Percentiles rank a stretch among this genome's conserved stretches.
phyloP scores from a whole-genome alignment of 2,113 vertebrate genomes.

The Cyprinodon variegatus region DNA sequence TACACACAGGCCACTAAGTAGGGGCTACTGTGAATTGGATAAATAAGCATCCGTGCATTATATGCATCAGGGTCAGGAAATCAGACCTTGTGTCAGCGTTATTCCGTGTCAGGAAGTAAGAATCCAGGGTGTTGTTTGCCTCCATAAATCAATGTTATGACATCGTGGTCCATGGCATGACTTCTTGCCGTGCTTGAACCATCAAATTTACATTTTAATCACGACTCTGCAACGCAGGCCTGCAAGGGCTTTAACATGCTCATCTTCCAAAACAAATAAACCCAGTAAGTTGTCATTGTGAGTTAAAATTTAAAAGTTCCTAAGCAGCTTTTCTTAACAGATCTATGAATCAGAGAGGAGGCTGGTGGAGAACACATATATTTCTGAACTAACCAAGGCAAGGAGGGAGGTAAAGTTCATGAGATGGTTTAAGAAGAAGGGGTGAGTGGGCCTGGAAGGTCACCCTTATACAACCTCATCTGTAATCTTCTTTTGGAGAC shows the following conservation, averaged over 20 bases:
- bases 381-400: neutral
- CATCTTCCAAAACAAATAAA: neutral
- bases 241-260: neutral
- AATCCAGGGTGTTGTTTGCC: slow-evolving; percentile 42
- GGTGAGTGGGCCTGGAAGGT: too few species aligned
- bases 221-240: neutral
- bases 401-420: too few species aligned
- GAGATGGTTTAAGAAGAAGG: neutral
- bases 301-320: neutral
- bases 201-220: neutral
- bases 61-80: slow-evolving; percentile 49
- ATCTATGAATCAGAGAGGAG: neutral
- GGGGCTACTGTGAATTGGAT: slow-evolving; percentile 67
- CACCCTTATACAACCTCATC: neutral
- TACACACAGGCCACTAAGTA: slow-evolving; percentile 75
- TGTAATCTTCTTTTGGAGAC: too few species aligned
- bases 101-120: slow-evolving; percentile 49
- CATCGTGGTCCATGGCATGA: slow-evolving; percentile 31
- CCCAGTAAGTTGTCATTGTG: neutral
- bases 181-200: slow-evolving; percentile 10
- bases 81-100: slow-evolving; percentile 49
- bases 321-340: neutral
- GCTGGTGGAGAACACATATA: too few species aligned
- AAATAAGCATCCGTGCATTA: slow-evolving; percentile 64
- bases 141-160: slow-evolving; percentile 57